phyloP scores from a whole-genome alignment of 2,113 vertebrate species.

The Peromyscus leucopus region DNA sequence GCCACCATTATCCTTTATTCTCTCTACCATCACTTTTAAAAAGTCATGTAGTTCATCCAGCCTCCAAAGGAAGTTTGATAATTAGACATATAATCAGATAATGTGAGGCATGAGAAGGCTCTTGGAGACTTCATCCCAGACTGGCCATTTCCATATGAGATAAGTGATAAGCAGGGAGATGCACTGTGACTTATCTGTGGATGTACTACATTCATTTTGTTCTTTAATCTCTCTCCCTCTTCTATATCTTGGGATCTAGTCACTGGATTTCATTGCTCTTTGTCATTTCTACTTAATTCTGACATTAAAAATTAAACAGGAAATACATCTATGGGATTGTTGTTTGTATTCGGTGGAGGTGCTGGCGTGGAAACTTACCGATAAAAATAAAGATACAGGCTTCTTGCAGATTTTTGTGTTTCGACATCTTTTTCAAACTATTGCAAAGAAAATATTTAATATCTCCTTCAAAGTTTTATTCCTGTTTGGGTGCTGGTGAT shows the following conservation, averaged over 20 bases:
- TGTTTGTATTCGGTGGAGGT: conserved; percentile 27
- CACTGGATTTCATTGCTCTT: conserved; percentile 37
- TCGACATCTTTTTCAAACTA: neutral
- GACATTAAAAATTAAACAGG: conserved; percentile 57
- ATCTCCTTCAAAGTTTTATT: neutral
- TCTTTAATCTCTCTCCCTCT: neutral
- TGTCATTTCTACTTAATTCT: conserved; percentile 51
- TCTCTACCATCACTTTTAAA: conserved; percentile 24
- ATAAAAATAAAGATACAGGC: conserved; percentile 37
- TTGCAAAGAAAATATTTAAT: conserved; percentile 20
- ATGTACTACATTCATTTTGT: neutral
- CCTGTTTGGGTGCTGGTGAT: neutral
- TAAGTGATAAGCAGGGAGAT: neutral
- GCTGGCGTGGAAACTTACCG: neutral
- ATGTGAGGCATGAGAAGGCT: neutral
- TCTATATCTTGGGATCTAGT: conserved; percentile 37
- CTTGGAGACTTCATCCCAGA: neutral
- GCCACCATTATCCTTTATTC: conserved; percentile 21
- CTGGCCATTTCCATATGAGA: neutral
- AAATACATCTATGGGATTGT: conserved; percentile 5
- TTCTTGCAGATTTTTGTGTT: conserved; percentile 12
- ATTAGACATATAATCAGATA: conserved; percentile 50
- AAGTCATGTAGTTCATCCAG: conserved; percentile 21
- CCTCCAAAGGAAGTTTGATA: conserved; percentile 24
- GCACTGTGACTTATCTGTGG: neutral